Conservation (phyloP, 2,113 vertebrate species). For the Xiphophorus hellerii region DNA sequence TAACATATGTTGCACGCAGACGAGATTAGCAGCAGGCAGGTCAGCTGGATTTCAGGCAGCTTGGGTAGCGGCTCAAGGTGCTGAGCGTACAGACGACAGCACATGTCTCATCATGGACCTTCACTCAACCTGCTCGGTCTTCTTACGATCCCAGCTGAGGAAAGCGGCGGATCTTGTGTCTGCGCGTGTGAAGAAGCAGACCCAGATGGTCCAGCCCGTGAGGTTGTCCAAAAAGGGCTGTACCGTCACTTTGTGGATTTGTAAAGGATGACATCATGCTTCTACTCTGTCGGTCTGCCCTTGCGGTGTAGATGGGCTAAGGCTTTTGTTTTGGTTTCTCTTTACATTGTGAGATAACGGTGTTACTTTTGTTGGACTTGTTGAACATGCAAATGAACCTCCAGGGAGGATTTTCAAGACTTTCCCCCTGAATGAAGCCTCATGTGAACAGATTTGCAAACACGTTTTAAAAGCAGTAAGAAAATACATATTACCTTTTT, state of each 20-base stretch:
- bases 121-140: slow-evolving; percentile 20
- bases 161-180: slow-evolving; percentile 14
- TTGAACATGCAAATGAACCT: background rate
- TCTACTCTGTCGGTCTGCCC: slow-evolving; percentile 41
- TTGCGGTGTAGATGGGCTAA: slow-evolving; percentile 12
- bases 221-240: slow-evolving; percentile 40
- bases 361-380: background rate
- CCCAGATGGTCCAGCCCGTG: background rate
- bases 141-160: background rate
- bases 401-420: background rate
- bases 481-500: no score
- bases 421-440: background rate
- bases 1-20: slow-evolving; percentile 8
- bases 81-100: slow-evolving; percentile 49
- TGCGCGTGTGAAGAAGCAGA: background rate
- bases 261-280: slow-evolving; percentile 72
- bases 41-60: background rate
- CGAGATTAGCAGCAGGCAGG: background rate
- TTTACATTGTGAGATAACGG: background rate
- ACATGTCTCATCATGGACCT: slow-evolving; percentile 34
- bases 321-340: background rate
- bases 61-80: background rate
- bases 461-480: background rate
- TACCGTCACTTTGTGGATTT: slow-evolving; percentile 49
- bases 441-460: background rate